These are phyloP conservation scores for Podarcis raffonei DNA, from an alignment of 2,113 vertebrate genomes.

Conservation along the genomic window DNA sequence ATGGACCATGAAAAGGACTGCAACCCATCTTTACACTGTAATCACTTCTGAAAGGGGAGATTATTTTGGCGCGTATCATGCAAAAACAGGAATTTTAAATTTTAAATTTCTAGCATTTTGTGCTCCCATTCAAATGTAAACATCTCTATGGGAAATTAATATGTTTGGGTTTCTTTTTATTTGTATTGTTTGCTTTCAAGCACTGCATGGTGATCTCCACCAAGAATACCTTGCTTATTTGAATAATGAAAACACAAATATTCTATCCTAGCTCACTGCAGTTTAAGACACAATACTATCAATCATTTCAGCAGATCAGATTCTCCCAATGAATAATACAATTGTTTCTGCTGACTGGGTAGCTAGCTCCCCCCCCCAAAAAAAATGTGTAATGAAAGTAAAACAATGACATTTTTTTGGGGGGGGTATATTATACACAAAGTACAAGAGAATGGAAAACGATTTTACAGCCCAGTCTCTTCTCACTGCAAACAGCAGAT, in stretches of 20 bases:
- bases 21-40: neutral
- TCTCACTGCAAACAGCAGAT: neutral
- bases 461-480: neutral
- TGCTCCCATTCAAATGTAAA: neutral
- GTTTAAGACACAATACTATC: conserved; percentile 1
- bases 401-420: neutral
- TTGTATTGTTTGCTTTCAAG: neutral
- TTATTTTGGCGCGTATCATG: neutral
- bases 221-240: neutral
- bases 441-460: neutral
- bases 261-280: neutral
- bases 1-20: neutral
- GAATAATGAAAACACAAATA: conserved; percentile 14
- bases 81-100: neutral
- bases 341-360: neutral
- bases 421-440: neutral
- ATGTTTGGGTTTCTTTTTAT: neutral
- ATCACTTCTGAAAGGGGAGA: neutral
- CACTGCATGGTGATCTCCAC: neutral
- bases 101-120: neutral
- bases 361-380: neutral
- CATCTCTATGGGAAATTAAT: neutral
- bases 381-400: neutral
- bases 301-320: neutral
- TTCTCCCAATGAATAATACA: neutral